Evolutionary conservation across 2,888 invertebrate genomes (phyloP).

Genomic region (Pseudococcus viburni): DNA sequence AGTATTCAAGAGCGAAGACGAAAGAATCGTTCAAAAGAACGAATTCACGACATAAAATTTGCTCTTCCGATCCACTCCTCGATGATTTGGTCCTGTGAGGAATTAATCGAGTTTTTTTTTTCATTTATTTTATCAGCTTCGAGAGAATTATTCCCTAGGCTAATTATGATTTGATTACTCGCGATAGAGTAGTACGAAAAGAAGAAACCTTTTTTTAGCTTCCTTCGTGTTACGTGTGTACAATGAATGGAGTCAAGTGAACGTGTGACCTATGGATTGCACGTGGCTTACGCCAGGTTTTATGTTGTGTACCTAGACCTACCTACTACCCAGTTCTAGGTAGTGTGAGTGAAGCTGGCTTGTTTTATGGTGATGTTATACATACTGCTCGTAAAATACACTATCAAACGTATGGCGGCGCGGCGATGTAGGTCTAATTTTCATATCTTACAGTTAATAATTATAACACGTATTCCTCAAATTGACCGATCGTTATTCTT

Average conservation of each 20-base stretch:
- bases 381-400: not conserved
- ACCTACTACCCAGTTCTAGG: not conserved
- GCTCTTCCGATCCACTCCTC: too few species aligned
- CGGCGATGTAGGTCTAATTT: conserved; percentile 2
- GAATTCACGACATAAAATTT: too few species aligned
- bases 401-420: too few species aligned
- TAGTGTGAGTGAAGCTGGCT: not conserved
- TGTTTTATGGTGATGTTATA: conserved; percentile 19
- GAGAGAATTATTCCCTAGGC: not conserved
- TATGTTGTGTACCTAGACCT: not conserved
- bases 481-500: conserved; percentile 14
- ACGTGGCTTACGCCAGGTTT: not conserved
- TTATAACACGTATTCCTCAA: not conserved
- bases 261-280: conserved; percentile 12
- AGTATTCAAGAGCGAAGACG: too few species aligned
- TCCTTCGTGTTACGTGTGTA: not conserved
- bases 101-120: not conserved
- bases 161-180: conserved; percentile 14
- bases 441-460: not conserved
- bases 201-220: not conserved
- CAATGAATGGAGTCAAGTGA: conserved; percentile 10
- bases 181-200: not conserved
- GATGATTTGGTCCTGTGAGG: too few species aligned
- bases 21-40: too few species aligned
- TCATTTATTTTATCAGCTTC: too few species aligned